Base-by-base conservation (phyloP, 2,797 vertebrate genomes). In the Acanthurus leucopareius region DNA sequence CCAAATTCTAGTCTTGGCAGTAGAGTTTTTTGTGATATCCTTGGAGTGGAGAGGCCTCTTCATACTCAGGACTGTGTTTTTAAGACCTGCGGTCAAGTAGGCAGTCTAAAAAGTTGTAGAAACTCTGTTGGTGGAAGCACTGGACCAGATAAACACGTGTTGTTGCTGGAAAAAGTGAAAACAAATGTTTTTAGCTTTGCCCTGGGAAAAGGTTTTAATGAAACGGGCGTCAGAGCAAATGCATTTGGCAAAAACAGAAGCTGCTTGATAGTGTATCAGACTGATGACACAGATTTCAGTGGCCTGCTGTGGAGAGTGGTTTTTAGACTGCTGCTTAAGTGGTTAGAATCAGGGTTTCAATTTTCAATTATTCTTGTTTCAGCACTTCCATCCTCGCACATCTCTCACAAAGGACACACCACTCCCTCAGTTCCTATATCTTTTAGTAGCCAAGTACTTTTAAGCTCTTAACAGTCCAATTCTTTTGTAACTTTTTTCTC, bases 321-420 rank as follows among this genome's bases (percentile, higher is more conserved):
- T 85, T 87, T 72, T 63, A 83, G 75, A 79, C 47, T 69, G 82
- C 82, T 67, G 85, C 52, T 86, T 48, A 42, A 79, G 78, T 79
- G 83, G 86, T 86, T 82, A 73, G 62, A 69, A 87, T 80, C 83
- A 65, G 70, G 32, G 72, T 80, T 88, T 85, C 64, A 80, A 72
- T 81, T 77, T 79, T 60, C 69, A 59, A 75, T 81, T 61, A 42
- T 73, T 82, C 42, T 63, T 0, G 11, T 75, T 67, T 73, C 49
- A 40, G 20, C 47, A 42, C 66, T 72, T 59, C 25, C 77, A 80
- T 63, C 69, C 20, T 61, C 2, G 15, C 63, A 48, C 17, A 2
- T 64, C 58, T 56, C 70, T 70, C 51, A 48, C 7, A 47, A 58
- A 16, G 22, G 63, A 79, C 49, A 59, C 62, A 48, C 44, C 14